A percentile compares a stretch with the other conserved stretches of the same genome.
Evolutionary conservation across 2,113 vertebrate genomes (phyloP).

Genomic region (Lycocorax pyrrhopterus): DNA sequence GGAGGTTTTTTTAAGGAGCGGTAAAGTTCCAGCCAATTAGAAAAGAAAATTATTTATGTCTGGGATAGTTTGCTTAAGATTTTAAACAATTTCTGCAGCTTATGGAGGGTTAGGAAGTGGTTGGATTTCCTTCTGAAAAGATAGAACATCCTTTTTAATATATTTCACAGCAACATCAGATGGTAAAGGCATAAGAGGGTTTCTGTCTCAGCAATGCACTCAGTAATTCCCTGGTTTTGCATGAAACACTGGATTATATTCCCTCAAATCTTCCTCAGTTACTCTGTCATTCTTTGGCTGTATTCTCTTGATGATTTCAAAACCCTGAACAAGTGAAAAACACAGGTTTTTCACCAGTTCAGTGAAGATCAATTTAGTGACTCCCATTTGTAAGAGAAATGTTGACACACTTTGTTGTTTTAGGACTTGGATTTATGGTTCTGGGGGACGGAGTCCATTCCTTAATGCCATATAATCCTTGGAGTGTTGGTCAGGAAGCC

Average conservation of each 20-base stretch:
- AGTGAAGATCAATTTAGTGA: background rate
- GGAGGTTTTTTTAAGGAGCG: background rate
- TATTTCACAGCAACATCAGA: background rate
- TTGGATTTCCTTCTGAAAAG: constrained; percentile 34
- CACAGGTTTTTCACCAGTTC: background rate
- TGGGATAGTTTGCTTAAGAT: background rate
- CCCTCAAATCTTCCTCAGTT: background rate
- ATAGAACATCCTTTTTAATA: background rate
- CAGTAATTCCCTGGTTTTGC: background rate
- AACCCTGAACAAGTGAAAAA: background rate
- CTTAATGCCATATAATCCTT: background rate
- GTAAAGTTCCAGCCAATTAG: constrained; percentile 11
- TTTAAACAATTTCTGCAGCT: constrained; percentile 3
- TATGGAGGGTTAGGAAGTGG: background rate
- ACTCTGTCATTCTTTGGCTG: background rate
- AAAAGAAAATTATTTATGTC: constrained; percentile 28
- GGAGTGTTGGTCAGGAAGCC: background rate
- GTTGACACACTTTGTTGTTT: constrained; percentile 3
- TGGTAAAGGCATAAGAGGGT: background rate
- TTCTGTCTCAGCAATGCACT: background rate
- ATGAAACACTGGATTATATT: background rate
- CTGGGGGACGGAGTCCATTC: background rate
- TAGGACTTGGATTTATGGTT: background rate
- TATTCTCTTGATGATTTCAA: constrained; percentile 10
- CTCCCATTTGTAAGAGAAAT: background rate